A percentile compares a stretch with the other conserved stretches of the same genome.
phyloP scores from a whole-genome alignment of 2,888 invertebrate genomes.

The Neoaliturus tenellus region DNA sequence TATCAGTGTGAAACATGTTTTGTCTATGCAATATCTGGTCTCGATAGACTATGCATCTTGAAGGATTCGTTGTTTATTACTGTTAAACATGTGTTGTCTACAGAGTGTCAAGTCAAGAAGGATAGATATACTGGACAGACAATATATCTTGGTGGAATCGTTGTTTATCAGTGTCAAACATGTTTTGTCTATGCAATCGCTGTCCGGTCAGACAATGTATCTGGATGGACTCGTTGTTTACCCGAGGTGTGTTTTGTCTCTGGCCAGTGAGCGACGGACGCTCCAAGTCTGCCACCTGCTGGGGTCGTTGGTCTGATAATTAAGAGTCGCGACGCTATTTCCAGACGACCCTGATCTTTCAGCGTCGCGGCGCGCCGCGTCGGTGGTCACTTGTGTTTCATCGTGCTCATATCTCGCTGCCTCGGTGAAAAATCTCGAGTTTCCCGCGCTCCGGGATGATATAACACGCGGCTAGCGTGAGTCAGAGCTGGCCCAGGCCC shows the following conservation, averaged over 20 bases:
- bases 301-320: slow-evolving; percentile 55
- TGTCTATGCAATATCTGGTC: too few species aligned
- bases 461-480: neutral
- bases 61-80: too few species aligned
- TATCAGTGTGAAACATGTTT: too few species aligned
- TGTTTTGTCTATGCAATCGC: neutral
- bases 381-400: slow-evolving; percentile 28
- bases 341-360: slow-evolving; percentile 58
- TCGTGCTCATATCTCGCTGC: slow-evolving; percentile 29
- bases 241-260: neutral
- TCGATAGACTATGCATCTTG: too few species aligned
- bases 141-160: neutral
- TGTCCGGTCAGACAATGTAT: neutral
- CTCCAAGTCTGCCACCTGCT: slow-evolving; percentile 31
- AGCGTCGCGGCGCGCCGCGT: slow-evolving; percentile 39
- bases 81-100: too few species aligned
- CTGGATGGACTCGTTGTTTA: neutral
- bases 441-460: slow-evolving; percentile 23
- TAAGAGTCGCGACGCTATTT: slow-evolving; percentile 54
- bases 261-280: neutral
- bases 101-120: too few species aligned
- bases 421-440: slow-evolving; percentile 26
- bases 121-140: too few species aligned
- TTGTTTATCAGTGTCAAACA: neutral
- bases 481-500: neutral